Evolutionary conservation across 2,888 invertebrate species (phyloP), one percentile per base, ranked within the genome.

Genomic region (Seira ritae): DNA sequence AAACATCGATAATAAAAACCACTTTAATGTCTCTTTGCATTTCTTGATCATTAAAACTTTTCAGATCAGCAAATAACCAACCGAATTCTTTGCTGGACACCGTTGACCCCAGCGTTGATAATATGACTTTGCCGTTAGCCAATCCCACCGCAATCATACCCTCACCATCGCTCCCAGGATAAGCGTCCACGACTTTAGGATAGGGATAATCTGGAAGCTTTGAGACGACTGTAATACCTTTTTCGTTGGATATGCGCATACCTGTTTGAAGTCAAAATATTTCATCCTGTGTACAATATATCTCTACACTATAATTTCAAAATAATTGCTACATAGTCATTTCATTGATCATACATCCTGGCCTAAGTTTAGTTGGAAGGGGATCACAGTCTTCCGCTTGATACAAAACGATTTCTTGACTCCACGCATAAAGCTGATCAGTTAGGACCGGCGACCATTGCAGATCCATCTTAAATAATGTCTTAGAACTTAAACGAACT

Each of bases 341-440:
- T 68, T 68, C 17, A 68, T 8, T 2, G 37, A 0, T 12, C 65
- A 20, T 78, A 84, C 80, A 82, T 76, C 84, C 86, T 19, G 80
- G 76, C 23, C 84, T 73, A 20, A 81, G 6, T 78, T 85, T 84
- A 2, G 70, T 67, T 10, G 76, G 75, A 24, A 76, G 67, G 42
- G 93, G 91, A 62, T 92, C 92, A 87, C 93, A 92, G 23, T 95
- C 94, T 92, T 97, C 96, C 6, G 90, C 89, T 84, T 91, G 90
- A 90, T 97, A 97, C 72, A 98, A 92, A 91, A 94, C 95, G 90
- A 98, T 95, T 90, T 97, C 97, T 76, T 96, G 95, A 62, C 97
- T 96, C 95, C 97, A 97, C 71, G 96, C 95, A 87, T 97, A 94
- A 90, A 97, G 97, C 90, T 95, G 96, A 89, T 97, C 94, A 1